Conservation (phyloP, 2,113 vertebrate species). For the Alligator mississippiensis region DNA sequence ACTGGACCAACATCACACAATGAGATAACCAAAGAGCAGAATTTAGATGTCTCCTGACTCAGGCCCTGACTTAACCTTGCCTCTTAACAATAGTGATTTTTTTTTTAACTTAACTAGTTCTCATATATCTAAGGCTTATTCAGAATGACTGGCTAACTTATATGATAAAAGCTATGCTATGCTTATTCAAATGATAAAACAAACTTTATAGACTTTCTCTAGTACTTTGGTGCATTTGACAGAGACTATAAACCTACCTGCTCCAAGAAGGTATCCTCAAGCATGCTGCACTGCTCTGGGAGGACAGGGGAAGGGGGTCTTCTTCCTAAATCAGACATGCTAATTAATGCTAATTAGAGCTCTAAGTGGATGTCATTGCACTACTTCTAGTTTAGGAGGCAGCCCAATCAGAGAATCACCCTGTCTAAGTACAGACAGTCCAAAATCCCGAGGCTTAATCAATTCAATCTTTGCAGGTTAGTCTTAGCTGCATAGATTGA, state of each 20-base stretch:
- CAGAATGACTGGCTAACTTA: neutral
- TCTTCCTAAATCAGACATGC: too few species aligned
- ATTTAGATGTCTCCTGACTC: neutral
- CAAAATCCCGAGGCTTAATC: too few species aligned
- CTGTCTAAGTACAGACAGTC: too few species aligned
- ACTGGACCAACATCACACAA: neutral
- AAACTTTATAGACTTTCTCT: slow-evolving; percentile 12
- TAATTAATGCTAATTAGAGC: too few species aligned
- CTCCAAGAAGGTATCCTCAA: too few species aligned
- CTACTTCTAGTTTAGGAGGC: too few species aligned
- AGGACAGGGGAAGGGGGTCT: too few species aligned
- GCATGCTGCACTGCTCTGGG: too few species aligned
- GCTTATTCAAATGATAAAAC: neutral
- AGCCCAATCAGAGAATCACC: too few species aligned
- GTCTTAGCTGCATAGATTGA: too few species aligned
- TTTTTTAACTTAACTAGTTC: neutral
- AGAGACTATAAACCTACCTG: neutral
- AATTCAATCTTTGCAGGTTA: too few species aligned
- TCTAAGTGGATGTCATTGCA: too few species aligned
- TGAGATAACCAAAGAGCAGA: neutral
- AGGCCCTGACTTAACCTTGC: slow-evolving; percentile 7
- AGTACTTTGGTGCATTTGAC: neutral
- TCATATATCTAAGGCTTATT: slow-evolving; percentile 10
- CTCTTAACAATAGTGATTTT: neutral
- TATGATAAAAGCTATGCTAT: neutral